Evolutionary conservation across 2,797 vertebrate genomes (phyloP).

Genomic region (Dermochelys coriacea): DNA sequence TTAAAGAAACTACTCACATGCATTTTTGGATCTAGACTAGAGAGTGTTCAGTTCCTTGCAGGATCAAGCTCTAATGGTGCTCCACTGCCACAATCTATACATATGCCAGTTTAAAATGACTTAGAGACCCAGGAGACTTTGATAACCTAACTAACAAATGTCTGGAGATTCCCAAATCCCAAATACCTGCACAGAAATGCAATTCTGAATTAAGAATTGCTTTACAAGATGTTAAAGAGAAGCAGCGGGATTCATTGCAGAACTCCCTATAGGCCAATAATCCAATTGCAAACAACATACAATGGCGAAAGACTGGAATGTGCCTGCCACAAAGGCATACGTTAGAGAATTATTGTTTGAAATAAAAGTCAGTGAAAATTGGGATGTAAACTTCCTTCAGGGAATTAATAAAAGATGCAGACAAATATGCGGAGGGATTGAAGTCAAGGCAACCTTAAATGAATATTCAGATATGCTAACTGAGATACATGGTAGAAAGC

Average conservation of each 20-base stretch:
- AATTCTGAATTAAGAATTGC: slow-evolving; percentile 1
- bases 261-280: neutral
- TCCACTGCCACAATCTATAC: neutral
- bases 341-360: neutral
- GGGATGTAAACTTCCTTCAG: neutral
- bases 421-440: neutral
- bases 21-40: neutral
- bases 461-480: neutral
- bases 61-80: neutral
- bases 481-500: neutral
- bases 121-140: neutral
- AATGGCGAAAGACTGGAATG: neutral
- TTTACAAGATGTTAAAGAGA: neutral
- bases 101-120: slow-evolving; percentile 7
- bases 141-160: slow-evolving; percentile 15
- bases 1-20: neutral
- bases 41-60: neutral
- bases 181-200: neutral
- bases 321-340: neutral
- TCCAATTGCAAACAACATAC: neutral
- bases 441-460: neutral
- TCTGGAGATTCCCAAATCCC: neutral
- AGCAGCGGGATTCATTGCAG: neutral
- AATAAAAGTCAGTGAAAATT: neutral
- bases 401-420: neutral